phyloP scores from a whole-genome alignment of 2,797 vertebrate genomes.

The Prunella strophiata region DNA sequence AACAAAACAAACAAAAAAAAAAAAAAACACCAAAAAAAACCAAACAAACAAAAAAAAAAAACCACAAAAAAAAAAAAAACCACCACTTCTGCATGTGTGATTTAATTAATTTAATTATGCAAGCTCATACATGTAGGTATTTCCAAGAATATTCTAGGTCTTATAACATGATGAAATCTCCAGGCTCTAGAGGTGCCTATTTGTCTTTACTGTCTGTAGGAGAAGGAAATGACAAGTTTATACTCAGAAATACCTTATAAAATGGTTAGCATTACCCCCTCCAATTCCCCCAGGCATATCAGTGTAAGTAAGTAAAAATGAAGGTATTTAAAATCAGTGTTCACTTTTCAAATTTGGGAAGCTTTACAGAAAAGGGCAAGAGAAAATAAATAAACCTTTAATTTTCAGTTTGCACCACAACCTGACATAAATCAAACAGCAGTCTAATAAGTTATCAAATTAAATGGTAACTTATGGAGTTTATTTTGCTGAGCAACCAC shows the following conservation, averaged over 20 bases:
- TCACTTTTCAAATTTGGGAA: neutral
- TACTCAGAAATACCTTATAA: neutral
- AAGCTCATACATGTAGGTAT: neutral
- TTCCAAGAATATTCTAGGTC: neutral
- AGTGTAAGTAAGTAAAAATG: neutral
- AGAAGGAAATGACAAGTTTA: neutral
- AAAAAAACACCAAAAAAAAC: no score
- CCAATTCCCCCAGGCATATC: rapidly evolving
- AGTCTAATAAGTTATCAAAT: neutral
- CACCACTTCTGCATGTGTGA: no score
- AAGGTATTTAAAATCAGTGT: neutral
- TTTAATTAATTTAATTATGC: no score
- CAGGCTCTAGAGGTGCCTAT: neutral
- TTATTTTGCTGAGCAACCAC: neutral
- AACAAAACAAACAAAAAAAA: no score
- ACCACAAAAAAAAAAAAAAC: no score
- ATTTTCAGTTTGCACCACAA: neutral
- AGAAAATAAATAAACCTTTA: neutral
- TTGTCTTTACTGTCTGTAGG: neutral
- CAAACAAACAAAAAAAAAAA: no score
- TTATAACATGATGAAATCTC: neutral
- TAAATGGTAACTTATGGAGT: neutral
- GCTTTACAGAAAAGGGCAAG: neutral
- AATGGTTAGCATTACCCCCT: neutral
- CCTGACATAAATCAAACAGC: neutral